Evolutionary conservation across 2,888 invertebrate genomes (phyloP).

Genomic region (Oegoconia quadripuncta): DNA sequence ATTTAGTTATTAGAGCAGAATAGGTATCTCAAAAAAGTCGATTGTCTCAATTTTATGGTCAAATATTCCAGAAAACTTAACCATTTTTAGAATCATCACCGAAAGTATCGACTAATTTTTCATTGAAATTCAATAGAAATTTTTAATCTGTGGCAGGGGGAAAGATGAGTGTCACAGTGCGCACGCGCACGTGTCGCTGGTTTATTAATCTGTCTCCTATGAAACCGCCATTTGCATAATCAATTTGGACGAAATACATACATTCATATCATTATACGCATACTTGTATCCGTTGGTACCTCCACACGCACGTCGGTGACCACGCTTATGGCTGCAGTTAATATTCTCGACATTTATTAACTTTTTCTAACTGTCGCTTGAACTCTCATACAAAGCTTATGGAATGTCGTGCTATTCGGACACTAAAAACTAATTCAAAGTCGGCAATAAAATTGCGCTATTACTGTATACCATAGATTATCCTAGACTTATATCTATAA

Average conservation of each 20-base stretch:
- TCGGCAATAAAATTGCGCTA: conserved; percentile 10
- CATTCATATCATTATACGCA: conserved; percentile 3
- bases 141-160: no score
- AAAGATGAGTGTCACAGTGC: not conserved
- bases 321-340: conserved; percentile 22
- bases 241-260: conserved; percentile 14
- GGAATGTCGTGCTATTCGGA: conserved; percentile 9
- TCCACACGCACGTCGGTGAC: no score
- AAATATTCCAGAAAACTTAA: no score
- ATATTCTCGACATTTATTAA: conserved; percentile 35
- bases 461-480: conserved; percentile 6
- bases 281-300: conserved; percentile 12
- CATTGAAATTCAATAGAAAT: no score
- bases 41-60: no score
- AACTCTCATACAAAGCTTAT: conserved; percentile 2
- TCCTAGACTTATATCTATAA: conserved; percentile 13
- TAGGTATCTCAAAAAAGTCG: no score
- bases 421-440: not conserved
- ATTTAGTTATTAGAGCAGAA: no score
- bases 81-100: no score
- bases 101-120: no score
- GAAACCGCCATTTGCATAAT: conserved; percentile 20
- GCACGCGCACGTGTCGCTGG: conserved; percentile 8
- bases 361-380: conserved; percentile 33
- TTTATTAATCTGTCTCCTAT: conserved; percentile 14